These are phyloP conservation scores for Murina feae DNA, from an alignment of 2,113 vertebrate genomes.

Conservation along the genomic window DNA sequence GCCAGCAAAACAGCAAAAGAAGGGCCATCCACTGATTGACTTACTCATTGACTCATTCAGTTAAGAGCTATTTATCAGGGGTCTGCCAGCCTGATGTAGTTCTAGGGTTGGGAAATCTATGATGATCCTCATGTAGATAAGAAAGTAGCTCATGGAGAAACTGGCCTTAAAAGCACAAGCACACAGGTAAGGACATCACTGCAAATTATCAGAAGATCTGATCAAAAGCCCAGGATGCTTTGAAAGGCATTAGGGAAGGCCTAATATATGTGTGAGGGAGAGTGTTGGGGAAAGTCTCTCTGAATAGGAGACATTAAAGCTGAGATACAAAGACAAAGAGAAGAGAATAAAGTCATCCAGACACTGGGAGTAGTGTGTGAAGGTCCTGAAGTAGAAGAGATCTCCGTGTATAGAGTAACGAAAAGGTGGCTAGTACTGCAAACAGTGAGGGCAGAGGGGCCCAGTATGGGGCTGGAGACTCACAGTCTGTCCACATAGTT, in stretches of 20 bases:
- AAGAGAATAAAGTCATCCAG: not conserved
- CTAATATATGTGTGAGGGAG: too few species aligned
- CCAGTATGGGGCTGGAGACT: not conserved
- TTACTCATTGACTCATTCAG: not conserved
- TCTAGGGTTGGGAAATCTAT: not conserved
- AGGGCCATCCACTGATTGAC: not conserved
- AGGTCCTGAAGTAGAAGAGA: not conserved
- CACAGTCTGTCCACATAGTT: fast-evolving
- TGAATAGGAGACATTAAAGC: not conserved
- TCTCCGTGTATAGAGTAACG: fast-evolving
- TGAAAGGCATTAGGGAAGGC: not conserved
- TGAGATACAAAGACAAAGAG: not conserved
- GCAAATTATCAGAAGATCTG: not conserved
- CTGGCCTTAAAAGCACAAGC: not conserved
- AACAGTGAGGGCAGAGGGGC: not conserved
- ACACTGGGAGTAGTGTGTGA: fast-evolving
- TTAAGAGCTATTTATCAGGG: not conserved
- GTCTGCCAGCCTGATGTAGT: not conserved
- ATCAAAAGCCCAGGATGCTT: not conserved
- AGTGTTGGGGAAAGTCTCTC: not conserved
- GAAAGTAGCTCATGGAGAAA: not conserved
- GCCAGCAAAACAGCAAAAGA: not conserved
- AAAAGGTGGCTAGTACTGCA: not conserved
- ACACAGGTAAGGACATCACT: not conserved
- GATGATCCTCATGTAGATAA: not conserved